Base-by-base conservation (phyloP, 2,113 vertebrate genomes). In the Amazona vittata region DNA sequence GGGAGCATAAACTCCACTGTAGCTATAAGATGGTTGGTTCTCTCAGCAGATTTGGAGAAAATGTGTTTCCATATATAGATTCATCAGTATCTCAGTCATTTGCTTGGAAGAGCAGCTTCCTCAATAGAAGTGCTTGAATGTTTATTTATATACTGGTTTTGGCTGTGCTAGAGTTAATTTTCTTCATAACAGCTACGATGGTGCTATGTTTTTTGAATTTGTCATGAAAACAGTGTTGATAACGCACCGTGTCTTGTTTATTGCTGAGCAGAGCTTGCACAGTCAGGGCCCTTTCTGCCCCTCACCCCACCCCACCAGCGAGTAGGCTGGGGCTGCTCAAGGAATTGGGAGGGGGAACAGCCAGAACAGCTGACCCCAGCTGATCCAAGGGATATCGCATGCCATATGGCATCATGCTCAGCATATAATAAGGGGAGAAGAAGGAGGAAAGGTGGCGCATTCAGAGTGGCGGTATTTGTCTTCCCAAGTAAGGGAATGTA, bases 301-400 rank as follows among this genome's bases (percentile, higher is more conserved):
- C 41, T 63, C 69, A 10, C 4, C 0, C 7, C 15, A 35, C 13
- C 5, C 33, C 41, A 43, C 33, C 52, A 50, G 59, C 0, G 0
- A 80, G 46, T 14, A 29, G 52, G 7, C 37, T 59, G 80, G 33
- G 46, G n/a, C 9, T 49, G 12, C 37, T 24, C 35, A 52, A 33
- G 37, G 3, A 43, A 9, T 0, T 83, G 39, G 31, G 26, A 68
- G 41, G 33, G 4, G 11, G 31, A 33, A 57, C 13, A 25, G 37
- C 74, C 2, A 5, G 59, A 41, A 26, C 26, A 76, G 7, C n/a
- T 73, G 68, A 73, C 11, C n/a, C 31, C 47, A 37, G 0, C 47
- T 55, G 60, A 47, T 49, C 35, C 29, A 21, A 43, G 43, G 37
- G 25, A 4, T 53, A 12, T 84, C 1, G 21, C 15, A 22, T 2